Percentiles rank a stretch among this genome's conserved stretches.
Evolutionary conservation across 1,140 invertebrate species (phyloP).

Genomic region (Tetragnatha versicolor): DNA sequence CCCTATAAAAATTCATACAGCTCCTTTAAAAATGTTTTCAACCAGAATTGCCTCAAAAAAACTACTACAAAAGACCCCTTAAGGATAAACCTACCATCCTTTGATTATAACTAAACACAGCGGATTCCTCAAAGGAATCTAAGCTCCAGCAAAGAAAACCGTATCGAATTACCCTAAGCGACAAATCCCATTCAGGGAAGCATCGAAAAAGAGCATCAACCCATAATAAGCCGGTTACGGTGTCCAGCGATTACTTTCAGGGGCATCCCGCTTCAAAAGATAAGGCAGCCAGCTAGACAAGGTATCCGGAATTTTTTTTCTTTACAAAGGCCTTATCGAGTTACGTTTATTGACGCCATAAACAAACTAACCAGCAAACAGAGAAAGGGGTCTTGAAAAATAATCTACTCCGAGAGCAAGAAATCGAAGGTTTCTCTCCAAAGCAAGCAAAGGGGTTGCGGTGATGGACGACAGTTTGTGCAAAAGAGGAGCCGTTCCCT

Average conservation of each 20-base stretch:
- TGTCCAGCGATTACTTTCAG: neutral
- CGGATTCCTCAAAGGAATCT: no score
- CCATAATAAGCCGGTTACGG: neutral
- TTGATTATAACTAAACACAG: no score
- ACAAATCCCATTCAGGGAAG: neutral
- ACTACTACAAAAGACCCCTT: no score
- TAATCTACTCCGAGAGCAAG: no score
- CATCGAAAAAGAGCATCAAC: neutral
- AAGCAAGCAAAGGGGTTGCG: no score
- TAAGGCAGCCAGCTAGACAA: conserved; percentile 1
- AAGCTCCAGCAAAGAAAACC: neutral
- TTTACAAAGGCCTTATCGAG: neutral
- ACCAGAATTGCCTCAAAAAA: no score
- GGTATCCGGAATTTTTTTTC: neutral
- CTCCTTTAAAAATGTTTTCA: no score
- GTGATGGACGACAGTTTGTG: neutral
- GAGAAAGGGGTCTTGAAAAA: neutral
- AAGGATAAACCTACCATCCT: no score
- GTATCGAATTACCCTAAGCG: neutral
- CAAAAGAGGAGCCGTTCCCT: conserved; percentile 4
- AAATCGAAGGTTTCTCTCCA: no score
- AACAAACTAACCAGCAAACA: neutral
- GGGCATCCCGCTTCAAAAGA: neutral
- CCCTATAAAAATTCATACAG: no score
- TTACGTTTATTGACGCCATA: conserved; percentile 1